These are phyloP conservation scores for Phoxinus dragarum DNA, from an alignment of 2,797 vertebrate genomes.

Conservation along the genomic window DNA sequence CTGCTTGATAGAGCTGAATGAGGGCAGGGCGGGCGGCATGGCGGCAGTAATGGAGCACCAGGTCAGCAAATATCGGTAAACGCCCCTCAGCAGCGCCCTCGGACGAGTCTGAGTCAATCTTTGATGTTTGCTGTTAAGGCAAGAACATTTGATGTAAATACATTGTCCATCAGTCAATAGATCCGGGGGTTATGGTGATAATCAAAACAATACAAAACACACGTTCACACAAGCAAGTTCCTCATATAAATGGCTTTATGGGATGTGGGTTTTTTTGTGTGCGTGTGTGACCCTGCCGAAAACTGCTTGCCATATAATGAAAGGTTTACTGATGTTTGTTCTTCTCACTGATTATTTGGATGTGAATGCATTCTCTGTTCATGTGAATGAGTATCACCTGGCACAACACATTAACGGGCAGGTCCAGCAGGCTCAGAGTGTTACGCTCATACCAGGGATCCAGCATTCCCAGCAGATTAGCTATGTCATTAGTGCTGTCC, in stretches of 20 bases:
- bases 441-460: slow-evolving; percentile 98
- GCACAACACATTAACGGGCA: slow-evolving; percentile 88
- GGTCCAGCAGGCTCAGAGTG: slow-evolving; percentile 87
- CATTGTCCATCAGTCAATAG: neutral
- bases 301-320: neutral
- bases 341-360: neutral
- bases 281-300: neutral
- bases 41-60: slow-evolving; percentile 96
- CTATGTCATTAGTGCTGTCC: slow-evolving; percentile 92
- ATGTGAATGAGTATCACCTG: slow-evolving; percentile 82
- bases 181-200: neutral
- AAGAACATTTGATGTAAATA: neutral
- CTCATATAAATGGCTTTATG: slow-evolving; percentile 21
- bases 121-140: slow-evolving; percentile 81
- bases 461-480: slow-evolving; percentile 91
- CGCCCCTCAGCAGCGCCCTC: slow-evolving; percentile 79
- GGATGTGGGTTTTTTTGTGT: slow-evolving; percentile 18
- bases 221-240: slow-evolving; percentile 39
- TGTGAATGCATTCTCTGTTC: slow-evolving; percentile 1
- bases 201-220: slow-evolving; percentile 21
- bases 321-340: slow-evolving; percentile 12
- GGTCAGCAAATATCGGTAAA: slow-evolving; percentile 91
- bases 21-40: slow-evolving; percentile 84
- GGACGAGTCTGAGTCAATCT: slow-evolving; percentile 79
- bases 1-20: slow-evolving; percentile 93